Base-by-base conservation (phyloP, 2,888 invertebrate species). In the Heliconius erato region DNA sequence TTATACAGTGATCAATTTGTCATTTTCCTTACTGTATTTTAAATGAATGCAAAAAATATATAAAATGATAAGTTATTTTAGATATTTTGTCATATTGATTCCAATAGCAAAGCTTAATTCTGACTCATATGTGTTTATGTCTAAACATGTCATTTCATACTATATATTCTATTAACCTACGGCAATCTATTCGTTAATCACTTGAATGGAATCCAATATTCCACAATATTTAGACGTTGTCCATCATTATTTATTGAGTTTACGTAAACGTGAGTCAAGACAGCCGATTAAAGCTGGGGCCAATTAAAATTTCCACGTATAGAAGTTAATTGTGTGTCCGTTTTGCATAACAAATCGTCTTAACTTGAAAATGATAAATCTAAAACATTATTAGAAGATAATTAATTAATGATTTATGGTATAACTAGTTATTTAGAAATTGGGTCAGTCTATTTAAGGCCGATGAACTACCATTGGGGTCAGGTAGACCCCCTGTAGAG, bases 341-440 rank as follows among this genome's bases (percentile, higher is more conserved):
- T 83, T 86, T 86, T 84, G 84, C 87, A 85, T 82, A 87, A 86
- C 86, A 87, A 84, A 85, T 85, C 86, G 85, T 85, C 85, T 79
- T 82, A 74, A 74, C 80, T 80, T 49, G 79, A 79, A 80, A 81
- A 84, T 86, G 87, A 87, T 87, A 85, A 86, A 87, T 87, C 82
- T 83, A 84, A 74, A 85, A 84, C 84, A 84, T 82, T 84, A 87
- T 87, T 86, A 84, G 84, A 80, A 84, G 84, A 83, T 87, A 87
- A 87, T 87, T 86, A 86, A 85, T 83, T 84, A 85, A 84, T 87
- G 85, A 87, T 87, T 87, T 86, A 87, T 86, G 78, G 49, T 79
- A 84, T 80, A 68, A 44, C 78, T 78, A 86, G 82, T 83, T 84
- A 84, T 85, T 85, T 83, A 77, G 82, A 86, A 86, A 88, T 87